Evolutionary conservation across 2,797 vertebrate species (phyloP).

Genomic region (Alosa sapidissima): DNA sequence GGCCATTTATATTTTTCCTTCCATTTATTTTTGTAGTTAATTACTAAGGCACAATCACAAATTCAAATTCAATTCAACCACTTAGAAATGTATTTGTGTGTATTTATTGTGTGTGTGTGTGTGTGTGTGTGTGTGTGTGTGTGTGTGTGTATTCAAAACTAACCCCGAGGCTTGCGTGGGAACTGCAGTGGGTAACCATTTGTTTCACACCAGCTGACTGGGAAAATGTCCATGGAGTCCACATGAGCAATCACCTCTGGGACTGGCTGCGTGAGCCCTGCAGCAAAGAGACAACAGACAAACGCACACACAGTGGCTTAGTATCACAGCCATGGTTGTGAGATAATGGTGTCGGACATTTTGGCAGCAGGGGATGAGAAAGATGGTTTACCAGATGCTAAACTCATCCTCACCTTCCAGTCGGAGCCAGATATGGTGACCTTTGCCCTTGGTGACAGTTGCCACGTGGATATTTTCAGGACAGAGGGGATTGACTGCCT

Average conservation of each 20-base stretch:
- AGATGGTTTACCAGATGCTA: neutral
- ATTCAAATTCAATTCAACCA: neutral
- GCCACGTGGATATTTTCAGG: slow-evolving; percentile 92
- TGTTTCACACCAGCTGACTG: slow-evolving; percentile 97
- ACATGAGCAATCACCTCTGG: slow-evolving; percentile 91
- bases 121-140: neutral
- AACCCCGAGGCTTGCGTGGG: slow-evolving; percentile 90
- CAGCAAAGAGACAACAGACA: slow-evolving; percentile 17
- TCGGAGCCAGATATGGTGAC: slow-evolving; percentile 91
- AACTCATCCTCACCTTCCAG: slow-evolving; percentile 83
- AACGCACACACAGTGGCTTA: neutral
- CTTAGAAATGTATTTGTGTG: neutral
- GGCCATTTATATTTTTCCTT: neutral
- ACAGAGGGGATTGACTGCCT: slow-evolving; percentile 90
- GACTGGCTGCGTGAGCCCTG: slow-evolving; percentile 88
- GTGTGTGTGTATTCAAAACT: neutral
- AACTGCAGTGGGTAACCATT: slow-evolving; percentile 91
- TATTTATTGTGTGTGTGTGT: too few relatives aligned
- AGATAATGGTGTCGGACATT: neutral
- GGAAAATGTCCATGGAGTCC: slow-evolving; percentile 96
- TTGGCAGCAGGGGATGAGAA: neutral
- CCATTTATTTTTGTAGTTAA: neutral
- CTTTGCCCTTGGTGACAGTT: slow-evolving; percentile 86
- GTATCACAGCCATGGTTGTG: neutral
- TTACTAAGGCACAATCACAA: neutral